phyloP scores from a whole-genome alignment of 2,888 invertebrate species.

The Aquatica leii region DNA sequence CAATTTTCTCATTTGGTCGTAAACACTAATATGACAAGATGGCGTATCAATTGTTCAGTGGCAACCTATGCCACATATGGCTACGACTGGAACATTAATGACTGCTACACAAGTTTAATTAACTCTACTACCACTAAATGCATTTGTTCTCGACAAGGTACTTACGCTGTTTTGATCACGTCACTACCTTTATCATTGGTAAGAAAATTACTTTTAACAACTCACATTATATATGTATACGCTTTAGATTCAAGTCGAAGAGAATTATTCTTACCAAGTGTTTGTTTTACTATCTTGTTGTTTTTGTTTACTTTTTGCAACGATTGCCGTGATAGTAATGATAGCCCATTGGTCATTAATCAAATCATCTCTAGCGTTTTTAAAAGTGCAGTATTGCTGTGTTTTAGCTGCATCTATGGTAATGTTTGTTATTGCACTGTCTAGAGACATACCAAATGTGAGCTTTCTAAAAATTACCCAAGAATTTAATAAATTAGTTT shows the following conservation, averaged over 20 bases:
- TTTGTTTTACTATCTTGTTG: slow-evolving; percentile 65
- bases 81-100: slow-evolving; percentile 69
- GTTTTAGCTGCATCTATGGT: slow-evolving; percentile 77
- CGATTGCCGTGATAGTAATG: slow-evolving; percentile 62
- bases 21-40: slow-evolving; percentile 58
- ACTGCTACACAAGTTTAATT: slow-evolving; percentile 64
- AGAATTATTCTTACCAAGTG: slow-evolving; percentile 48
- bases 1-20: slow-evolving; percentile 63
- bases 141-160: slow-evolving; percentile 69
- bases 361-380: slow-evolving; percentile 58
- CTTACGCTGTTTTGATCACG: slow-evolving; percentile 70
- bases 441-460: slow-evolving; percentile 63
- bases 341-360: slow-evolving; percentile 53
- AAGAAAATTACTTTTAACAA: slow-evolving; percentile 51
- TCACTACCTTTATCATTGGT: slow-evolving; percentile 61
- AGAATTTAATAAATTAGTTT: not conserved
- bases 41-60: slow-evolving; percentile 63
- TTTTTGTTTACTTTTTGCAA: slow-evolving; percentile 63
- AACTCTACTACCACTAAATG: slow-evolving; percentile 66
- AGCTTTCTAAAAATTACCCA: slow-evolving; percentile 43
- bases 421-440: slow-evolving; percentile 63
- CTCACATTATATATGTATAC: not conserved
- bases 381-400: slow-evolving; percentile 74
- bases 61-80: slow-evolving; percentile 62
- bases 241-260: slow-evolving; percentile 25